Evolutionary conservation across 1,140 invertebrate genomes (phyloP).

Genomic region (Drosophila guanche): DNA sequence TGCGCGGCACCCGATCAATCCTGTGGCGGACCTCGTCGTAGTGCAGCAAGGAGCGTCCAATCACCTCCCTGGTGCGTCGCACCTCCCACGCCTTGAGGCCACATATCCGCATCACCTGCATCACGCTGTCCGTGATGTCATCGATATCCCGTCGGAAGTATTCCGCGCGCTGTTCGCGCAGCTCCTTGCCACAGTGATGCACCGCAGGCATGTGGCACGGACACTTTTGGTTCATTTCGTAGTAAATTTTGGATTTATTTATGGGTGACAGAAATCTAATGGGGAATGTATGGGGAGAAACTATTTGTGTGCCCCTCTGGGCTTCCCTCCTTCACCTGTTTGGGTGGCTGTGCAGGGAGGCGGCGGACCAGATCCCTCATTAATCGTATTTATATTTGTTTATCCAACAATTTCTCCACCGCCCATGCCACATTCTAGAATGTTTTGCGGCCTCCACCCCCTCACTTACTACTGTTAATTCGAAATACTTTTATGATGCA

Average conservation of each 20-base stretch:
- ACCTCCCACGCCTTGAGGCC: slow-evolving; percentile 56
- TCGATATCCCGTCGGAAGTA: slow-evolving; percentile 41
- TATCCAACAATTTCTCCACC: slow-evolving; percentile 58
- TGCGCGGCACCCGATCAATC: slow-evolving; percentile 60
- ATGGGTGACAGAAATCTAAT: no score
- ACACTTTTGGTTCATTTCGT: slow-evolving; percentile 4
- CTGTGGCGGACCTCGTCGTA: slow-evolving; percentile 60
- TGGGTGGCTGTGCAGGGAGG: slow-evolving; percentile 2
- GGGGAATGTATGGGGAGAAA: no score
- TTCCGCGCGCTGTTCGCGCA: neutral
- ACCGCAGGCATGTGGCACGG: slow-evolving; percentile 7
- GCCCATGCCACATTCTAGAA: neutral
- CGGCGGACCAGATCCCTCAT: slow-evolving; percentile 38
- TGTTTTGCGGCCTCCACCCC: slow-evolving; percentile 23
- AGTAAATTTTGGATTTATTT: neutral
- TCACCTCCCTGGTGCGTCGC: slow-evolving; percentile 31
- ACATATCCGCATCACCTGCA: slow-evolving; percentile 70
- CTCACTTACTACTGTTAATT: slow-evolving; percentile 72
- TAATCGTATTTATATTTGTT: slow-evolving; percentile 67
- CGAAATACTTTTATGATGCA: slow-evolving; percentile 67
- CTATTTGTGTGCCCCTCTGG: no score
- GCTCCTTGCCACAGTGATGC: neutral
- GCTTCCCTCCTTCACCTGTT: no score
- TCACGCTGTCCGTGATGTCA: slow-evolving; percentile 57
- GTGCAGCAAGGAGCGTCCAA: slow-evolving; percentile 54